Conservation (phyloP, 2,113 vertebrate genomes). For the Eulacestoma nigropectus region DNA sequence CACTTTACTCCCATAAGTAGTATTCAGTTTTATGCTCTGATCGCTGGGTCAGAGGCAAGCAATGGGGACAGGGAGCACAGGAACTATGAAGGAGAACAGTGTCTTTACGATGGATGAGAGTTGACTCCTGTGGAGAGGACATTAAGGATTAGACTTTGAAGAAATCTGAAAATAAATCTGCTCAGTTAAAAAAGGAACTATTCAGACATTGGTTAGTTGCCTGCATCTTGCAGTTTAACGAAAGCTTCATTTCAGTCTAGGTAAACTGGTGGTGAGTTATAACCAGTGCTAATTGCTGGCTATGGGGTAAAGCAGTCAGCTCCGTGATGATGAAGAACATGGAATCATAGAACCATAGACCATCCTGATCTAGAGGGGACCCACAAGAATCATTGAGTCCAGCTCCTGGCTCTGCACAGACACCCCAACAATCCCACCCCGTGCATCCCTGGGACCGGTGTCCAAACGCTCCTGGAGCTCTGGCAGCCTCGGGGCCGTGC, state of each 20-base stretch:
- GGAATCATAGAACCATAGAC: background rate
- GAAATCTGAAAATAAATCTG: background rate
- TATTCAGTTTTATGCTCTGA: background rate
- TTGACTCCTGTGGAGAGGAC: background rate
- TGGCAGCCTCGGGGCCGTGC: rapidly evolving
- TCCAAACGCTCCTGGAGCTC: background rate
- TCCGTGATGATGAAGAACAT: background rate
- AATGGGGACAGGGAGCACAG: background rate
- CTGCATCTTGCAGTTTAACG: background rate
- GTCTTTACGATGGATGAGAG: rapidly evolving
- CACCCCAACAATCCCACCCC: background rate
- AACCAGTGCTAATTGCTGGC: background rate
- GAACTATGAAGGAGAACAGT: background rate
- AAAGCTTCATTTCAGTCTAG: background rate
- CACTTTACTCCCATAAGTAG: rapidly evolving
- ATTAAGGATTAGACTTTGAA: background rate
- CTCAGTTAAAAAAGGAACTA: background rate
- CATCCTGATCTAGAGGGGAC: background rate
- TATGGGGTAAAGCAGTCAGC: background rate
- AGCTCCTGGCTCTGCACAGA: background rate
- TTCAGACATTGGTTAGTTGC: background rate
- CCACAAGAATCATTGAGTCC: background rate
- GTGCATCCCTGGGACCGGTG: background rate
- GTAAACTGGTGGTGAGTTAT: background rate
- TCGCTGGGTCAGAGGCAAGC: background rate